Evolutionary conservation across 2,888 invertebrate genomes (phyloP), one percentile per base, ranked within the genome.

Genomic region (Euclidia mi): DNA sequence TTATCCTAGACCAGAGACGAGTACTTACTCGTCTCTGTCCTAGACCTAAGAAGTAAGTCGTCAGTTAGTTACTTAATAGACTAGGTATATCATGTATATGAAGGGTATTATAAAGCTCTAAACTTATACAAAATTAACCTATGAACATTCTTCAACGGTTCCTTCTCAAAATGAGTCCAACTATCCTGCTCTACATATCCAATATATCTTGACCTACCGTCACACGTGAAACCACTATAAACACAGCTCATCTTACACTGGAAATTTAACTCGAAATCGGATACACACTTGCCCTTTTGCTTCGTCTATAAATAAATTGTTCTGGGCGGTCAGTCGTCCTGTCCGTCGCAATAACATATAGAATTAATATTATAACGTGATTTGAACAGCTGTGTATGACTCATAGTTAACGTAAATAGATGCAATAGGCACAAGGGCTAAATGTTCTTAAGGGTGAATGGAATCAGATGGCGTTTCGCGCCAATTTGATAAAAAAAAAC

Each of bases 371-470:
- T 29, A 14, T 37, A 20, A 34, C 49, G 63, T 68, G 69, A 77
- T 77, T 77, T 71, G 53, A 66, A 66, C 77, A 77, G 77, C 77
- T 77, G 77, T 37, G 37, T 34, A 10, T 76, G 72, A 76, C 25
- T 75, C 68, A 76, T 61, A 35, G 47, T 50, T 59, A 64, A 62
- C 65, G 69, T 69, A 66, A 69, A 71, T 68, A 67, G 15, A 17
- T 42, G 29, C 49, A 42, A 40, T 40, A 45, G 11, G 14, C 10
- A 3, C 0, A 32, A 32, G 32, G 32, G 32, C 12, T 32, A 12
- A 11, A 11, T 15, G 14, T 20, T 32, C 11, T 45, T 31, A 29
- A 1, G 44, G 25, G 44, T 56, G 49, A 29, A 32, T 25, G 35
- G 9, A 37, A 45, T 37, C 3, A 18, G 20, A 45, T 45, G 18